Evolutionary conservation across 30 jellyfish, hydroid and myxozoan species (phyloP), one percentile per base, ranked within the genome.

Genomic region (Sanderia malayensis): DNA sequence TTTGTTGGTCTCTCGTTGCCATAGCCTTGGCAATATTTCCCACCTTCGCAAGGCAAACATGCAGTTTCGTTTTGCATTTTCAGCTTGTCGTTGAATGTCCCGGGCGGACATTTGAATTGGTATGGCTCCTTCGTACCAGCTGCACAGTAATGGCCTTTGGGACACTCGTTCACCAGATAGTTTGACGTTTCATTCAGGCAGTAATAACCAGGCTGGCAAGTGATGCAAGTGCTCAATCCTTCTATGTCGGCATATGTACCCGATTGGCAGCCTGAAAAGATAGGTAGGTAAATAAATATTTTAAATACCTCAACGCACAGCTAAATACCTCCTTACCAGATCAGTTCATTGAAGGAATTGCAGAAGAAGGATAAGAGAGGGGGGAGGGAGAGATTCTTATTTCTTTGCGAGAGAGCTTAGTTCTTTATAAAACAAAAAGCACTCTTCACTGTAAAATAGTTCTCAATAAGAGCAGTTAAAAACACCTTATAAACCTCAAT

Each of bases 141-240:
- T 6, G 94, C 96, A 71, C 98, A 90, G 83, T 82, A 90, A 58
- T 90, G 94, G 0, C 98, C 98, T 53, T 67, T 59, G 0, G 98
- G 98, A 55, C 98, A 90, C n/a, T 44, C 73, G 61, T 90, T 76
- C n/a, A 71, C 78, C 41, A 76, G 29, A 68, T 82, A 83, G 67
- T 90, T 70, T 8, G 94, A 55, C 13, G 98, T 90, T 31, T 77
- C 95, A 32, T 82, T 78, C 58, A 66, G 58, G 81, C 98, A 90
- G 74, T 65, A 90, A 53, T 69, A 90, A 18, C 98, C 98, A 82
- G 98, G 74, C 7, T 94, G 98, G 66, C 98, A 90, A 21, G 88
- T 58, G 15, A 32, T 75, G 79, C 98, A 90, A 13, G 75, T 58
- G 61, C 85, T 81, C 6, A 74, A 74, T 0, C 98, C 98, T 73